Conservation (phyloP, 1,140 invertebrate genomes). For the Ericerus pela region DNA sequence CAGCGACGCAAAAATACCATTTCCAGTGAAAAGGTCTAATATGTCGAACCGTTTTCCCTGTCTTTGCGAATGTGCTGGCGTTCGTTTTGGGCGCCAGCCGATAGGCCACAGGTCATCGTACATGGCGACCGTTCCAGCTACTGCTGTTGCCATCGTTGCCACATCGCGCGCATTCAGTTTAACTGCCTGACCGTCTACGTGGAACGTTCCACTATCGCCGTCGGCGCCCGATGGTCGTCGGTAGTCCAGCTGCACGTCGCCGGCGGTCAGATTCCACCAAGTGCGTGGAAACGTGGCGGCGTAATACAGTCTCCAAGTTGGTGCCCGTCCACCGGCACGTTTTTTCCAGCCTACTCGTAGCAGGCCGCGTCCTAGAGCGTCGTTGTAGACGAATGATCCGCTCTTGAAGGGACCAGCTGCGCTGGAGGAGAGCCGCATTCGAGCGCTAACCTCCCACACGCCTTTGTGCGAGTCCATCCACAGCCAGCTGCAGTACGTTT, state of each 20-base stretch:
- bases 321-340: background rate
- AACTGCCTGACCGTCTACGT: background rate
- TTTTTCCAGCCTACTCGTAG: background rate
- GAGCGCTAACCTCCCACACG: background rate
- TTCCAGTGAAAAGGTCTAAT: background rate
- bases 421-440: background rate
- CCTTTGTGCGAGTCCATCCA: background rate
- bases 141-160: too few relatives aligned
- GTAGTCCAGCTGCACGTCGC: background rate
- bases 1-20: background rate
- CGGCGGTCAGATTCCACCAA: background rate
- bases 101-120: background rate
- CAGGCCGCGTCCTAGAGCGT: background rate
- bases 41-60: background rate
- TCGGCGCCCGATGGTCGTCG: too few relatives aligned
- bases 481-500: background rate
- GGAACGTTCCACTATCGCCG: background rate
- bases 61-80: too few relatives aligned
- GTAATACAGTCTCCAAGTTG: background rate
- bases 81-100: background rate
- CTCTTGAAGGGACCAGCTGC: background rate
- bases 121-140: too few relatives aligned
- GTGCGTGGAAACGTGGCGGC: background rate
- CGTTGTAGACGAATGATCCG: background rate
- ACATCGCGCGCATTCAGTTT: too few relatives aligned